Conservation (phyloP, 2,797 vertebrate genomes). For the Menidia menidia region DNA sequence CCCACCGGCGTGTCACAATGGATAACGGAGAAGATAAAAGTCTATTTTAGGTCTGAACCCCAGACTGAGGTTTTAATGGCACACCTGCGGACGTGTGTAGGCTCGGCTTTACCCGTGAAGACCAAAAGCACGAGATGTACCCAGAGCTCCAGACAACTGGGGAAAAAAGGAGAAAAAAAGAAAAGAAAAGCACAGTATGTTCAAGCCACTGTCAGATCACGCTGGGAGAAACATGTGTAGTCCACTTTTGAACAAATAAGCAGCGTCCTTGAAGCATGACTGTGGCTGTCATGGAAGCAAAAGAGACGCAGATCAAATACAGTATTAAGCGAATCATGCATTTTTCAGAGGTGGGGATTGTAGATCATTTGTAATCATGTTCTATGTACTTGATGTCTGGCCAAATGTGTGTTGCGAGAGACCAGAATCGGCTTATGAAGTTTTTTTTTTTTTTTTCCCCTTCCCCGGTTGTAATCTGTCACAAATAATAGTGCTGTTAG, state of each 20-base stretch:
- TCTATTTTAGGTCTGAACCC: slow-evolving; percentile 7
- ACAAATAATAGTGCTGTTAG: background rate
- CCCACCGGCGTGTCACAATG: no score
- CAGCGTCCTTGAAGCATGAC: background rate
- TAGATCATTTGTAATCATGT: background rate
- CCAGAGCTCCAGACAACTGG: no score
- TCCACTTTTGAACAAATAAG: background rate
- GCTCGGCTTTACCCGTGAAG: background rate
- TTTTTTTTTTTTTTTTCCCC: background rate
- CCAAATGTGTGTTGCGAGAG: background rate
- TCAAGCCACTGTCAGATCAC: background rate
- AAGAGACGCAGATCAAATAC: background rate
- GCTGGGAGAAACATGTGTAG: background rate
- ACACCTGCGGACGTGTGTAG: background rate
- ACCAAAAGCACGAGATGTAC: background rate
- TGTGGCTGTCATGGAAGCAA: background rate
- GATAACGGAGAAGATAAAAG: background rate
- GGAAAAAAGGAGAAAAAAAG: no score
- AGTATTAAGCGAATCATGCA: background rate
- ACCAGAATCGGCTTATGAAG: background rate
- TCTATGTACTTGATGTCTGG: background rate
- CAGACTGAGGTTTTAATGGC: background rate
- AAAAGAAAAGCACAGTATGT: background rate
- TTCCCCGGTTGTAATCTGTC: background rate
- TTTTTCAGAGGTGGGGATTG: background rate